Base-by-base conservation (phyloP, 1,140 invertebrate genomes). In the Brachionus asplanchnoidis region DNA sequence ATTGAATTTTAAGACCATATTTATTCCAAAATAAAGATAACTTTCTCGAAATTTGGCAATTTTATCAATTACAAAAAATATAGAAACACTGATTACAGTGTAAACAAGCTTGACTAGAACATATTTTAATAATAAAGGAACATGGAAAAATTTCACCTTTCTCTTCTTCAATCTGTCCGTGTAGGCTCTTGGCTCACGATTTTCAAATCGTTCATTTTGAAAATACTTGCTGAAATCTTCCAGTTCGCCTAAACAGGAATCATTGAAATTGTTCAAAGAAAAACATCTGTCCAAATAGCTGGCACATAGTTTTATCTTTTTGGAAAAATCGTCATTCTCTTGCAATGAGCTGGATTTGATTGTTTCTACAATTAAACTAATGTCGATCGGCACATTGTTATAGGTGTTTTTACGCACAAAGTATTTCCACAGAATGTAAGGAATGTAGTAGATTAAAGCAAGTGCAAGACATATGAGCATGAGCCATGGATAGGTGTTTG, bases 401-500 rank as follows among this genome's bases (percentile, higher is more conserved):
- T 44, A 68, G 20, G 46, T 68, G n/a, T 84, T 68, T 46, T 56
- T 84, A n/a, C 60, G 66, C 28, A 68, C 44, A 11, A 84, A 50
- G n/a, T 20, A 70, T 70, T 68, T 84, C 91, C 92, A 92, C n/a
- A 92, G 87, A 14, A 92, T 89, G 84, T 91, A 91, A 2, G 91
- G 92, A 78, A 91, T 83, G 86, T 92, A 92, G 86, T 92, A 92
- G 79, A 91, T 87, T 36, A 91, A 88, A 9, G 91, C 91, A 87
- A 92, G 90, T 1, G 91, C 87, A 17, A 92, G 86, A 11, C 92
- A 86, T 83, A 92, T 91, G 17, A 92, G 89, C 5, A 91, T 91
- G 3, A 91, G 90, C 91, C 92, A 92, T 86, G 92, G 91, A 86
- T 92, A 92, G 85, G 92, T 92, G 75, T 87, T 88, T 12, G 89